Base-by-base conservation (phyloP, 2,888 invertebrate genomes). In the Galerucella calmariensis region DNA sequence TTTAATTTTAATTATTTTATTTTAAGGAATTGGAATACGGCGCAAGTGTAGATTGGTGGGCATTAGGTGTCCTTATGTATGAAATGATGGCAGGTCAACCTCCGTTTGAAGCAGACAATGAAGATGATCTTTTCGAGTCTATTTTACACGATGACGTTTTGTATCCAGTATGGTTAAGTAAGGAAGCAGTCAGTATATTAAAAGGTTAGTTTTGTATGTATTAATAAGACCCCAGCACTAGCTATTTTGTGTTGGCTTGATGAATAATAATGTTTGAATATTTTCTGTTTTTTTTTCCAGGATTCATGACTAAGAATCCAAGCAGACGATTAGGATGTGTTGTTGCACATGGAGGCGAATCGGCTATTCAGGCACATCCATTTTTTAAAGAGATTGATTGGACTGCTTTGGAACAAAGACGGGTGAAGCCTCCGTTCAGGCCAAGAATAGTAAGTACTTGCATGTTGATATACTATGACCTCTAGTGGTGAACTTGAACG, bases 1-100 rank as follows among this genome's bases (percentile, higher is more conserved):
- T 56, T 56, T 56, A 2, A 10, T 10, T 16, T 56, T 10, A 48
- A 14, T 51, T 65, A 20, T 62, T 10, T 24, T 6, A 46, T 24
- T 65, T 65, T 70, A 12, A 85, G 85, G 87, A 88, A 82, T 77
- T 87, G 75, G 87, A 98, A 85, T 96, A 96, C 86, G 95, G 95
- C 0, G 94, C 95, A 48, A 94, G 94, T 77, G 96, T 96, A 75
- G 96, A 96, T 88, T 96, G 96, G 96, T 99, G 98, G 98, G 98
- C 98, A 77, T 90, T 99, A 79, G 99, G 98, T 69, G 98, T 99
- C 75, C 91, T 98, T 63, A 95, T 98, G 95, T 99, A 99, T 88
- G 98, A 99, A 91, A 99, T 99, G 98, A 95, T 98, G 96, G 98
- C 98, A 1, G 98, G 99, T 0, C 99, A 99, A 88, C 99, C 99